Evolutionary conservation across 1,140 invertebrate species (phyloP), one percentile per base, ranked within the genome.

Genomic region (Zophobas atratus): DNA sequence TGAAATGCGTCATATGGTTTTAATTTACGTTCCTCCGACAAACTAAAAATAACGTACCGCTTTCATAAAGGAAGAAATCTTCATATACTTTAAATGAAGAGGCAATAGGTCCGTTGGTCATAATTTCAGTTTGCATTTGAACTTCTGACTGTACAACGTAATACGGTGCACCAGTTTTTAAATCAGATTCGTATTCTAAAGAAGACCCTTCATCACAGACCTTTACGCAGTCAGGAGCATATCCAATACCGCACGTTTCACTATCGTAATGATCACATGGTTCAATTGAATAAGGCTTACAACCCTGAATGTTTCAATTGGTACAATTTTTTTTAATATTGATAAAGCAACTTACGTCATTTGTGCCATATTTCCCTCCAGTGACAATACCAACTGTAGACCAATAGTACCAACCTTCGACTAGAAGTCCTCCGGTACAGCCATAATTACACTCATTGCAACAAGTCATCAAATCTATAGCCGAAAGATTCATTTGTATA

Each of bases 11-110:
- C 20, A 20, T 32, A 4, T 8, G 3, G n/a, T 33, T 4, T 56
- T 32, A 20, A 20, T 41, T 41, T 32, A 63, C 5, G 34, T 8
- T 63, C 8, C 39, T 5, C n/a, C n/a, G 4, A 56, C n/a, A 56
- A 63, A 63, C 57, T 8, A 2, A 2, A 8, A 39, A 43, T 32
- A 32, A 38, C 57, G 2, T 6, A 92, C 93, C 94, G 77, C 89
- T 90, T 88, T 96, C 96, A 88, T 98, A 98, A 36, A 88, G 86
- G 1, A 95, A 86, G 83, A 98, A 94, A 88, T 98, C 97, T 56
- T 90, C 90, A 84, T 96, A 98, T 4, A 98, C 96, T 1, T 93
- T 93, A 83, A 98, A 97, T 41, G 94, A 94, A 0, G 90, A 95
- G n/a, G 41, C 60, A 33, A 67, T 39, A 20, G 60, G 60, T 43